A percentile compares a stretch with the other conserved stretches of the same genome.
Conservation (phyloP, 2,113 vertebrate genomes). For the Scortum barcoo region DNA sequence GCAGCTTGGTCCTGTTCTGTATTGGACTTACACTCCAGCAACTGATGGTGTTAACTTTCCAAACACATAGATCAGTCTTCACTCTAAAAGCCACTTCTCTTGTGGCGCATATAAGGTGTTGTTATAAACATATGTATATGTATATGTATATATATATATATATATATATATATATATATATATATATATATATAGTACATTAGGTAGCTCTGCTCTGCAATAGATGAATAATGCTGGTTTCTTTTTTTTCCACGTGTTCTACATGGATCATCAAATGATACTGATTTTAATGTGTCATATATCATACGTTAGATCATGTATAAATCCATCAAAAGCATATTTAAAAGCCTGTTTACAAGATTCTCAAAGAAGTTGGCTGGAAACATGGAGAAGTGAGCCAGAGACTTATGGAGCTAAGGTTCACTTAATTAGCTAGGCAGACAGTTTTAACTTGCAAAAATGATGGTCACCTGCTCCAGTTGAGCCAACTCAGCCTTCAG, state of each 20-base stretch:
- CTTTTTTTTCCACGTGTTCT: not conserved
- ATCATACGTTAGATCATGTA: not conserved
- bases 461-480: not conserved
- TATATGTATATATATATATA: too few species aligned
- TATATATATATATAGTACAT: too few species aligned
- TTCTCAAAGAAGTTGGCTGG: not conserved
- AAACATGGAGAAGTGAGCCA: not conserved
- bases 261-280: not conserved
- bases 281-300: not conserved
- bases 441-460: not conserved
- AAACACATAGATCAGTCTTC: not conserved
- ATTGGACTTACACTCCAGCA: not conserved
- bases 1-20: not conserved
- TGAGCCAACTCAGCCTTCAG: too few species aligned
- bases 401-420: not conserved
- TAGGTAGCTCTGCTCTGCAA: not conserved
- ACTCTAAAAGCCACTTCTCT: not conserved
- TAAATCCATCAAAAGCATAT: not conserved
- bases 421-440: not conserved
- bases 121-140: too few species aligned
- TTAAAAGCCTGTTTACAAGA: not conserved
- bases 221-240: not conserved
- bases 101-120: not conserved
- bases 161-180: too few species aligned
- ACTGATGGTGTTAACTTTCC: not conserved